A percentile compares a stretch with the other conserved stretches of the same genome.
Conservation (phyloP, 2,113 vertebrate genomes). For the Brienomyrus brachyistius region DNA sequence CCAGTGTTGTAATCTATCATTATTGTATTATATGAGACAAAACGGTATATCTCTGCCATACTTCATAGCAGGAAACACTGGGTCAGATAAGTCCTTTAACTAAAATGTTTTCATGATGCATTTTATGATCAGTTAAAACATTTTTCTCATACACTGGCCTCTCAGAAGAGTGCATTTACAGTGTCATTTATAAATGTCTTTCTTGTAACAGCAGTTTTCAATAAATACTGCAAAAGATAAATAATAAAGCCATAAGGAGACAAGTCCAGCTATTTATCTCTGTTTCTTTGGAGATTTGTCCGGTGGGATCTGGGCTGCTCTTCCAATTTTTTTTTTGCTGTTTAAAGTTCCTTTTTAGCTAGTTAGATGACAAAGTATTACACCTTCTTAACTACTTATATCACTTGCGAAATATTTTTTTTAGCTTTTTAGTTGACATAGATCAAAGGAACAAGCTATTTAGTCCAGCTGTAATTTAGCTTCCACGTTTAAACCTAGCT, state of each 20-base stretch:
- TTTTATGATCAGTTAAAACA: background rate
- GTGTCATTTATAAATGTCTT: background rate
- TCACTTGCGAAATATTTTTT: background rate
- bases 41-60: background rate
- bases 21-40: background rate
- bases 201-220: background rate
- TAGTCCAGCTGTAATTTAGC: background rate
- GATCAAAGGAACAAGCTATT: background rate
- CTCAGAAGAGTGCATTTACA: background rate
- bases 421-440: background rate
- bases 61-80: background rate
- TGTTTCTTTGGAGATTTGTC: background rate
- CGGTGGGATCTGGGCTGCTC: background rate
- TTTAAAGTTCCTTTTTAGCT: background rate
- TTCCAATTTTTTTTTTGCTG: background rate
- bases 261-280: background rate
- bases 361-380: background rate
- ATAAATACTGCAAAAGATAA: background rate
- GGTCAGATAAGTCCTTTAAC: background rate
- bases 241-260: background rate
- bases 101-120: background rate
- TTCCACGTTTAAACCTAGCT: background rate
- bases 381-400: background rate
- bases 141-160: background rate
- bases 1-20: background rate